These are phyloP conservation scores for Rousettus leschenaultii DNA, from an alignment of 2,113 vertebrate species.

Conservation along the genomic window DNA sequence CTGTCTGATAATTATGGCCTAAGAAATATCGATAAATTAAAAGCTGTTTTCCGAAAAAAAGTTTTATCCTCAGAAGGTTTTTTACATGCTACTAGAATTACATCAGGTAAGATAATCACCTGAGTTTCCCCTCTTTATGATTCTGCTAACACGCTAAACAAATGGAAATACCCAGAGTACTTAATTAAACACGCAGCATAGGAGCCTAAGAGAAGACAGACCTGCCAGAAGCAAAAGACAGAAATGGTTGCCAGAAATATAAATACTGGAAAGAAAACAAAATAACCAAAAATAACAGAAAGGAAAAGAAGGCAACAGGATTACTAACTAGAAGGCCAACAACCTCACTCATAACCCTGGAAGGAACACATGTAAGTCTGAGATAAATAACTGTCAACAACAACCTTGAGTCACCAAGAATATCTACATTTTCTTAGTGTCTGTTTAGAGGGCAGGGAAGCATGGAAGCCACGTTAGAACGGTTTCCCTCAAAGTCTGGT, in stretches of 20 bases:
- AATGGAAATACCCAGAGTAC: not conserved
- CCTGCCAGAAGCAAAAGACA: not conserved
- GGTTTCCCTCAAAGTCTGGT: not conserved
- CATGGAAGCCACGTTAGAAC: not conserved
- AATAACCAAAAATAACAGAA: not conserved
- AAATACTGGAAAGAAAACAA: not conserved
- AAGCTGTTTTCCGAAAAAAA: not conserved
- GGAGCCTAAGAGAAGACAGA: not conserved
- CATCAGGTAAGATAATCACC: not conserved
- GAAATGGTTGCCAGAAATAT: not conserved
- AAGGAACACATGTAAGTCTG: not conserved
- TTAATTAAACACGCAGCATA: rapidly evolving
- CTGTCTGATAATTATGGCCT: not conserved
- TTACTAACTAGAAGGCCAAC: not conserved
- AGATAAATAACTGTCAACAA: not conserved
- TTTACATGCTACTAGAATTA: not conserved
- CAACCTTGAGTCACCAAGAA: not conserved
- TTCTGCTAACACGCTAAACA: not conserved
- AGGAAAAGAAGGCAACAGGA: not conserved
- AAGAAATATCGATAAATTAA: not conserved
- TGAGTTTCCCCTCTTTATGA: not conserved
- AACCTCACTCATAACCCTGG: not conserved
- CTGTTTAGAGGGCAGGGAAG: not conserved
- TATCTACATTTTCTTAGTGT: not conserved
- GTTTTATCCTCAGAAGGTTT: not conserved